These are phyloP conservation scores for Apomyelois bistriatella DNA, from an alignment of 2,888 invertebrate species.

Conservation along the genomic window DNA sequence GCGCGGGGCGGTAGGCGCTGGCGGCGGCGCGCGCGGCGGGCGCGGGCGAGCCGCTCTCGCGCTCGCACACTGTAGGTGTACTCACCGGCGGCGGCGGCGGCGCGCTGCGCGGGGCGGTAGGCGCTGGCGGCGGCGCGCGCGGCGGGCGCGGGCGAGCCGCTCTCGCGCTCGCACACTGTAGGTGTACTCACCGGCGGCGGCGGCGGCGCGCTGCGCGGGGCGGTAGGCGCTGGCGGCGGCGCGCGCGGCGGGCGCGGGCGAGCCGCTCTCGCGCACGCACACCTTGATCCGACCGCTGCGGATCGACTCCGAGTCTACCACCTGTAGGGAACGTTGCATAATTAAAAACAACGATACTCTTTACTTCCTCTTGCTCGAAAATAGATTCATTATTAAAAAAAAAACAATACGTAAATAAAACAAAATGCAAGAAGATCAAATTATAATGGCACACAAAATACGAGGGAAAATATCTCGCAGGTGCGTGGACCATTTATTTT, in stretches of 20 bases:
- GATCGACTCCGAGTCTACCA: constrained; percentile 75
- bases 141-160: constrained; percentile 74
- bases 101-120: constrained; percentile 78
- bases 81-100: constrained; percentile 80
- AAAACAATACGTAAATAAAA: too few relatives aligned
- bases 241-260: constrained; percentile 60
- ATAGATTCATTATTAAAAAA: too few relatives aligned
- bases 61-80: constrained; percentile 4
- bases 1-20: constrained; percentile 74
- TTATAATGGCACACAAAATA: constrained; percentile 31
- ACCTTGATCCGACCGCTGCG: constrained; percentile 82
- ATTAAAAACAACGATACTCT: constrained; percentile 7
- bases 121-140: constrained; percentile 39
- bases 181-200: constrained; percentile 68
- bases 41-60: too few relatives aligned
- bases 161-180: constrained; percentile 62
- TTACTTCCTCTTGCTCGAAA: too few relatives aligned
- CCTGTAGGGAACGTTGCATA: constrained; percentile 47
- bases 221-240: constrained; percentile 66
- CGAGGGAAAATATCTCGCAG: constrained; percentile 34
- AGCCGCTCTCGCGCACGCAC: constrained; percentile 76
- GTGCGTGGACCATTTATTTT: constrained; percentile 64
- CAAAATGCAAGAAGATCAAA: constrained; percentile 20
- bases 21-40: too few relatives aligned
- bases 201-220: constrained; percentile 78